Conservation (phyloP, 2,888 invertebrate genomes). For the Trachelus stipa region DNA sequence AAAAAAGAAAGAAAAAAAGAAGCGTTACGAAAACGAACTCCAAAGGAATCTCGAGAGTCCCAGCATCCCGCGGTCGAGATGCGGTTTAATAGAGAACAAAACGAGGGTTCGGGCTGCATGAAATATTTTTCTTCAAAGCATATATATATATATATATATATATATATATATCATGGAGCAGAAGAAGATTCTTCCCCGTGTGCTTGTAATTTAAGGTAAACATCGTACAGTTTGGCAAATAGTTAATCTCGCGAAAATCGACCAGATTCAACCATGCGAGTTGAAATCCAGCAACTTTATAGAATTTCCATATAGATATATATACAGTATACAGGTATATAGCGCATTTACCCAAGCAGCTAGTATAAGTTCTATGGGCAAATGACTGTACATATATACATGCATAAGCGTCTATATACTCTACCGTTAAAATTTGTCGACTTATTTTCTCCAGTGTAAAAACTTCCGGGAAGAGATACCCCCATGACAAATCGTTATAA, state of each 20-base stretch:
- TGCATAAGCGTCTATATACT: neutral
- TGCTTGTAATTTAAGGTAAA: neutral
- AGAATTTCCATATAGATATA: no score
- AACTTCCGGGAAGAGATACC: neutral
- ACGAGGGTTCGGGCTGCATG: neutral
- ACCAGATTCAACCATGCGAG: neutral
- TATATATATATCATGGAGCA: neutral
- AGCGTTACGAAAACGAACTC: neutral
- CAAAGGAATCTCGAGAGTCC: neutral
- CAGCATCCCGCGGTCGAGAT: conserved; percentile 1
- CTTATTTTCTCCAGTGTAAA: neutral
- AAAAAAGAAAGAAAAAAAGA: conserved; percentile 1
- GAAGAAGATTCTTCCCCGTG: neutral
- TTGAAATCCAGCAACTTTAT: neutral
- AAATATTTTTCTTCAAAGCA: neutral
- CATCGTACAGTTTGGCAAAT: neutral
- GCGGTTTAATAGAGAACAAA: neutral
- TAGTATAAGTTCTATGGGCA: neutral
- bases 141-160: no score
- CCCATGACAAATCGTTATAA: neutral
- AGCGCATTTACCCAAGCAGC: neutral
- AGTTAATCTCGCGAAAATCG: neutral
- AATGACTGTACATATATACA: neutral
- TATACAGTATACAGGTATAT: neutral
- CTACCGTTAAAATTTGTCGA: neutral